These are phyloP conservation scores for Spheniscus mendiculus DNA, from an alignment of 2,113 vertebrate genomes.

Conservation along the genomic window DNA sequence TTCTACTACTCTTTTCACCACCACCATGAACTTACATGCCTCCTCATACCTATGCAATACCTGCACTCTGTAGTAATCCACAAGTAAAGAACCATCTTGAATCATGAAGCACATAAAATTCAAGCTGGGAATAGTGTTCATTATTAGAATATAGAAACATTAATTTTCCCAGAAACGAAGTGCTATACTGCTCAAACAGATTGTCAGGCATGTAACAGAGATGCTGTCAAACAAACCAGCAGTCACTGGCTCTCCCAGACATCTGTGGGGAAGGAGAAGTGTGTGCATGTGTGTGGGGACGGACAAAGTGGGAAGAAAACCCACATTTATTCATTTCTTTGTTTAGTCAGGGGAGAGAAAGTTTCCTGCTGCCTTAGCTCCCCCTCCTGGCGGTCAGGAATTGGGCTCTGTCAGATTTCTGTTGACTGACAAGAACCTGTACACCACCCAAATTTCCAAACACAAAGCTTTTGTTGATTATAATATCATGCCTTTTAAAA, in stretches of 20 bases:
- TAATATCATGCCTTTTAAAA: neutral
- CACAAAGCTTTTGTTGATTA: neutral
- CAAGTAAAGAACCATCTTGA: neutral
- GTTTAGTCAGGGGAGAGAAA: neutral
- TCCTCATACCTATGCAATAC: neutral
- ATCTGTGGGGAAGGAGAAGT: neutral
- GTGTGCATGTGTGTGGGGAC: neutral
- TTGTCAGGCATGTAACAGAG: neutral
- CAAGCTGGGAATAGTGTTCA: neutral
- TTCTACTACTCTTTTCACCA: neutral
- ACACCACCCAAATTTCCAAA: neutral
- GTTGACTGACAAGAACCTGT: neutral
- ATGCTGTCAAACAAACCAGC: fast-evolving
- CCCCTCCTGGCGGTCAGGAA: slow-evolving; percentile 27
- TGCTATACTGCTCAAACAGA: neutral
- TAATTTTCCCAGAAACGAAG: neutral
- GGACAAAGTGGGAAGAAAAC: neutral
- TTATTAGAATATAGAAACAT: neutral
- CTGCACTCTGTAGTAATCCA: neutral
- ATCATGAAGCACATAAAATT: neutral
- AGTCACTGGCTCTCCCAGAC: neutral
- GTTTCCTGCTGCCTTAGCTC: slow-evolving; percentile 10
- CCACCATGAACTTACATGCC: neutral
- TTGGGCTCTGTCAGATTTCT: neutral
- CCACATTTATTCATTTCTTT: neutral